Base-by-base conservation (phyloP, 2,113 vertebrate species). In the Vulpes vulpes region DNA sequence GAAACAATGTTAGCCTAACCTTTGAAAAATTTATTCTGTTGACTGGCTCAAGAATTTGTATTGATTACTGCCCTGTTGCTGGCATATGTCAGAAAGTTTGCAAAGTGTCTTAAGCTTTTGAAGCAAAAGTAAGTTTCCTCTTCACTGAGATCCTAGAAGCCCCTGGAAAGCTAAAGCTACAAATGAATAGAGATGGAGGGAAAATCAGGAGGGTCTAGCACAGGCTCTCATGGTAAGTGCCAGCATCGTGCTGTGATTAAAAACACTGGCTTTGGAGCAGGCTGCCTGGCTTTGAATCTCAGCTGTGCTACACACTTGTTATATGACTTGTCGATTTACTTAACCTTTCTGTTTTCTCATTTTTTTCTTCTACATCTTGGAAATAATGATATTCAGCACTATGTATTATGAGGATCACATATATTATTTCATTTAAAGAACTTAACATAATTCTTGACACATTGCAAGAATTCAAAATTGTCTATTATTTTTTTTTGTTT, bases 361-460 rank as follows among this genome's bases (percentile, higher is more conserved):
- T 57, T 95, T 35, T 30, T 60, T 49, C 3, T 62, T 23, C 19
- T 38, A 79, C 32, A 35, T 88, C 79, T 11, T 65, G 2, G 23
- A 92, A 89, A 55, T 78, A 88, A 53, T 74, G 67, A 38, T 30
- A 55, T 60, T 25, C 11, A 89, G 17, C 25, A 32, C 4, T 64
- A 22, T 73, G 4, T 78, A 12, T 27, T 76, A 5, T 79, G 11
- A 90, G 17, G 38, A 88, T 55, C 88, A 74, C 62, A 4, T 27
- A 27, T 38, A 96, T 82, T 64, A 49, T 57, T 92, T 89, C 19
- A 74, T 65, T 87, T 92, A 78, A 91, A 78, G 5, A 9, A 87
- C 25, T 91, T 92, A 94, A 74, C 67, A 73, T 89, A 67, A 93
- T 81, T 59, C 22, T 43, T n/a, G 32, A 89, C 32, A 74, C 49